Conservation (phyloP, 1,140 invertebrate genomes). For the Brachionus asplanchnoidis region DNA sequence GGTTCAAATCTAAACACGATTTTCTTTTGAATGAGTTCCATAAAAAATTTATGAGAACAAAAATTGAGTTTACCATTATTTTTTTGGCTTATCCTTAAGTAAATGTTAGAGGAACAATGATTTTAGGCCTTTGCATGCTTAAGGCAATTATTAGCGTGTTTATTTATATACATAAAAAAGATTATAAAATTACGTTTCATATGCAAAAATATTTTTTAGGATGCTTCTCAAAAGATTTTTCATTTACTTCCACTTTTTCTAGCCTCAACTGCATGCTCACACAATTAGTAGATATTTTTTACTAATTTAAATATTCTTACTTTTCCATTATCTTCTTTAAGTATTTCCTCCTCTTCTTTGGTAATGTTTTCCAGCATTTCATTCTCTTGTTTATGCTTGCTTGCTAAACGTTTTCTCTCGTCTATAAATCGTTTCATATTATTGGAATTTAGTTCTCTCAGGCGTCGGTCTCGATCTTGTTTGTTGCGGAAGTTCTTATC, state of each 20-base stretch:
- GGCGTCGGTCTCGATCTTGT: slow-evolving; percentile 82
- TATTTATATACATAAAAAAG: background rate
- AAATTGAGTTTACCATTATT: no score
- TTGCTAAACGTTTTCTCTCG: slow-evolving; percentile 77
- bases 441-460: slow-evolving; percentile 92
- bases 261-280: background rate
- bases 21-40: background rate
- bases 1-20: no score
- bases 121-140: background rate
- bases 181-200: background rate
- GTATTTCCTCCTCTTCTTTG: slow-evolving; percentile 81
- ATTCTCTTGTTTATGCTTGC: slow-evolving; percentile 85
- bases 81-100: background rate
- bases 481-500: slow-evolving; percentile 96
- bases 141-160: background rate
- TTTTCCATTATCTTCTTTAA: slow-evolving; percentile 55
- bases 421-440: slow-evolving; percentile 99
- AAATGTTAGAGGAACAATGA: background rate
- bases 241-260: slow-evolving; percentile 13
- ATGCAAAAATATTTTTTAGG: slow-evolving; percentile 31
- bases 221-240: slow-evolving; percentile 23
- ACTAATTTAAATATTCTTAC: background rate
- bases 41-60: background rate
- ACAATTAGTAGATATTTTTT: background rate
- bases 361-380: slow-evolving; percentile 87